A percentile compares a stretch with the other conserved stretches of the same genome.
phyloP scores from a whole-genome alignment of 2,888 invertebrate genomes.

The Carabus problematicus region DNA sequence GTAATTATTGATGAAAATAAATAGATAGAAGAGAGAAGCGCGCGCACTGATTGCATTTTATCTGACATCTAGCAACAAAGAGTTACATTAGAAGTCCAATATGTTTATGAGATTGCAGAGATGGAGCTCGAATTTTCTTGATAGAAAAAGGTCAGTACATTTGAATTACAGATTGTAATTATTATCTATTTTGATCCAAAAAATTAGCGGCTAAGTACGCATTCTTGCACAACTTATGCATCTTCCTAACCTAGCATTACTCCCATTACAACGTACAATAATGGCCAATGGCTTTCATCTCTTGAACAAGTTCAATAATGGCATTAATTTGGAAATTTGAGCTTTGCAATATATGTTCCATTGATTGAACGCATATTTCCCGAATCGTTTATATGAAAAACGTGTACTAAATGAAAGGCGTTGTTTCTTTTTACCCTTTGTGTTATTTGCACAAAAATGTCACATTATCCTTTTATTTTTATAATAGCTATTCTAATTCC shows the following conservation, averaged over 20 bases:
- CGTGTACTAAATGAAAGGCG: too few relatives aligned
- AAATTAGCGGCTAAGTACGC: slow-evolving; percentile 17
- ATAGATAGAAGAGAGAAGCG: background rate
- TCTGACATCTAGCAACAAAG: slow-evolving; percentile 49
- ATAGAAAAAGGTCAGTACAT: slow-evolving; percentile 58
- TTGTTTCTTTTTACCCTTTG: too few relatives aligned
- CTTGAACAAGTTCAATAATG: slow-evolving; percentile 39
- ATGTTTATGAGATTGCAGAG: slow-evolving; percentile 58
- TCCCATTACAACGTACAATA: slow-evolving; percentile 17
- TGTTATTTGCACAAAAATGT: too few relatives aligned
- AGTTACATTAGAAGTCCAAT: slow-evolving; percentile 51
- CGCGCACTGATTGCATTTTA: slow-evolving; percentile 29
- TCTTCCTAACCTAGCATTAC: slow-evolving; percentile 17
- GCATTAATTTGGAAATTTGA: slow-evolving; percentile 23
- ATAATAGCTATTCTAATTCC: too few relatives aligned
- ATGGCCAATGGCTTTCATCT: slow-evolving; percentile 39
- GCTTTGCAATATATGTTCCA: background rate
- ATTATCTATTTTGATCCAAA: slow-evolving; percentile 24
- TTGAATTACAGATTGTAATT: slow-evolving; percentile 53
- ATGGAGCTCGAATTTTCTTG: slow-evolving; percentile 60
- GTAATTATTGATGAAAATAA: too few relatives aligned
- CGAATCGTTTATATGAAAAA: too few relatives aligned
- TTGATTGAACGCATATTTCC: slow-evolving; percentile 22
- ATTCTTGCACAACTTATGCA: slow-evolving; percentile 8
- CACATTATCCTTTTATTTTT: too few relatives aligned